A percentile compares a stretch with the other conserved stretches of the same genome.
These are phyloP conservation scores for Dynastes grantii DNA, from an alignment of 2,888 invertebrate genomes.

Conservation along the genomic window DNA sequence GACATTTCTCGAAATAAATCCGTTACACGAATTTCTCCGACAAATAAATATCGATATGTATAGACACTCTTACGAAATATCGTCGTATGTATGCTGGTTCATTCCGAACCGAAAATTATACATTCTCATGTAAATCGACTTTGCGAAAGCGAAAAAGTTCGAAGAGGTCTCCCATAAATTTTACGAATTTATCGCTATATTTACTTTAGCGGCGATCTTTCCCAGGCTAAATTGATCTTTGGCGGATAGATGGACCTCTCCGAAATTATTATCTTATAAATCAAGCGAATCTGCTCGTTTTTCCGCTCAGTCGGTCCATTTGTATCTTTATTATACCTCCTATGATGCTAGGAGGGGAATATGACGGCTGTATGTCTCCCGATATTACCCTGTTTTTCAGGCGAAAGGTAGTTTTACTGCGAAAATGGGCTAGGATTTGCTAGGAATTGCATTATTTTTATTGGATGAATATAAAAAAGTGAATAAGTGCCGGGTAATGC, in stretches of 20 bases:
- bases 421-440: too few relatives aligned
- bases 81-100: background rate
- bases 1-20: background rate
- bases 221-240: slow-evolving; percentile 27
- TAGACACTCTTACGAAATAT: slow-evolving; percentile 13
- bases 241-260: slow-evolving; percentile 37
- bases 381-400: background rate
- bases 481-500: too few relatives aligned
- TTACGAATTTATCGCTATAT: slow-evolving; percentile 42
- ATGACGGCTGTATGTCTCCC: background rate
- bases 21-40: background rate
- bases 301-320: slow-evolving; percentile 18
- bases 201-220: slow-evolving; percentile 29
- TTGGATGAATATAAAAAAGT: too few relatives aligned
- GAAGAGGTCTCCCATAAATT: slow-evolving; percentile 29
- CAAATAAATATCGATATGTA: slow-evolving; percentile 13
- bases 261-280: slow-evolving; percentile 46
- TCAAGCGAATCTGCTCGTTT: slow-evolving; percentile 35
- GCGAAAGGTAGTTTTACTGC: background rate
- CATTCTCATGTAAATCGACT: slow-evolving; percentile 29
- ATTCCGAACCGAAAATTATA: slow-evolving; percentile 33
- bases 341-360: background rate
- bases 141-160: slow-evolving; percentile 10
- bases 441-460: too few relatives aligned
- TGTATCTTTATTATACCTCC: slow-evolving; percentile 26